Percentiles rank a stretch among this genome's conserved stretches.
phyloP scores from a whole-genome alignment of 2,113 vertebrate genomes.

The Nannospalax galili region DNA sequence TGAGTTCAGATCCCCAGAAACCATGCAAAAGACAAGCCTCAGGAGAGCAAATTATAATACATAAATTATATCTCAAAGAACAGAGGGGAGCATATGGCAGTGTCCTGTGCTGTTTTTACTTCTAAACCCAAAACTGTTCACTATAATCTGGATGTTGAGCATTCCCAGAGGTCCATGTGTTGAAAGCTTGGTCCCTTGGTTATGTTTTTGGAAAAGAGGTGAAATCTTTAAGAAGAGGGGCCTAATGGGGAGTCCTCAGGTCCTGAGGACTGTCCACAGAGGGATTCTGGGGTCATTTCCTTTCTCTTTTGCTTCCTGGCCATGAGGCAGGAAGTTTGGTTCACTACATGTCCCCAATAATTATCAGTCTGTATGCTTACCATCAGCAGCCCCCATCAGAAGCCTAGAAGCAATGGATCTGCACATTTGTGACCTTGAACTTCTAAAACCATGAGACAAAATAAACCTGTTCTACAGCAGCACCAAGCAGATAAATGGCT shows the following conservation, averaged over 20 bases:
- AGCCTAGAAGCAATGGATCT: background rate
- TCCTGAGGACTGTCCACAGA: no score
- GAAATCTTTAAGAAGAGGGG: background rate
- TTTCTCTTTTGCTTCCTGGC: background rate
- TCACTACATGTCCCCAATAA: background rate
- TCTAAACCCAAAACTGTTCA: background rate
- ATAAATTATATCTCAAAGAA: background rate
- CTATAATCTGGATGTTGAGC: background rate
- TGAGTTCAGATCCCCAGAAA: background rate
- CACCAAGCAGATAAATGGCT: background rate
- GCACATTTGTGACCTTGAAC: background rate
- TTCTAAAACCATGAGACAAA: background rate
- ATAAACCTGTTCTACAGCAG: background rate
- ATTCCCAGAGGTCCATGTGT: no score
- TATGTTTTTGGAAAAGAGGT: background rate
- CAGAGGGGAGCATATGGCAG: background rate
- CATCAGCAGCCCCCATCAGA: background rate
- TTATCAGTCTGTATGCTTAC: background rate
- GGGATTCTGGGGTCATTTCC: background rate
- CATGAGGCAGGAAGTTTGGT: background rate
- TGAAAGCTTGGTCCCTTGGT: no score
- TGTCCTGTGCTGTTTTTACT: background rate
- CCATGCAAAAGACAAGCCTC: background rate
- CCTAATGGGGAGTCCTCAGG: background rate
- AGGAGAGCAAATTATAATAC: no score